Percentiles rank a stretch among this genome's conserved stretches.
Evolutionary conservation across 2,888 invertebrate species (phyloP).

Genomic region (Yponomeuta plumbellus): DNA sequence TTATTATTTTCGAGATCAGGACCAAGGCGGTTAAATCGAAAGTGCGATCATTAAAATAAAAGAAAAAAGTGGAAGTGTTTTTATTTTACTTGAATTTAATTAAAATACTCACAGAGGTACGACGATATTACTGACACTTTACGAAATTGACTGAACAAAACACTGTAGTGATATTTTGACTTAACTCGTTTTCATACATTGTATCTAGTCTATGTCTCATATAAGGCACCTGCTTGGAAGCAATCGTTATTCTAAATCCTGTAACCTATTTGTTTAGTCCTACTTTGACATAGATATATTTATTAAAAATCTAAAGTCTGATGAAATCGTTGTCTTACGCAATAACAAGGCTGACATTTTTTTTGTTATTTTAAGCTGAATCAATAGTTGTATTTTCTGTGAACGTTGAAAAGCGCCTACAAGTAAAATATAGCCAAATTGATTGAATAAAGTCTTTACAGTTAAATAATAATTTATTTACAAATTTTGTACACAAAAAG

Average conservation of each 20-base stretch:
- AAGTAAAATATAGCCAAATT: background rate
- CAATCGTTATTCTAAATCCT: constrained; percentile 37
- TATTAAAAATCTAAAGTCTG: background rate
- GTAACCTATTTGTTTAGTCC: background rate
- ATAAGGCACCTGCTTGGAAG: constrained; percentile 69
- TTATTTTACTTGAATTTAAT: too few relatives aligned
- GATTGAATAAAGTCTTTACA: background rate
- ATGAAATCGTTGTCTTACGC: too few relatives aligned
- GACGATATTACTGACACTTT: too few relatives aligned
- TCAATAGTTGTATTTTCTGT: background rate
- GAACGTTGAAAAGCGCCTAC: background rate
- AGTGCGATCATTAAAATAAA: too few relatives aligned
- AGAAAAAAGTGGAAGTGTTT: too few relatives aligned
- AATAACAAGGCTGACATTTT: background rate
- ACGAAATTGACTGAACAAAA: too few relatives aligned
- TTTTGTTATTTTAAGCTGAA: background rate
- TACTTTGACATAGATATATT: background rate
- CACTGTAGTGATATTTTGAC: too few relatives aligned
- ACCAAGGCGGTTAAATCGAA: too few relatives aligned
- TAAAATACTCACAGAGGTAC: too few relatives aligned
- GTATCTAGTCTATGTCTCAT: background rate
- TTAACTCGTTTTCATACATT: background rate
- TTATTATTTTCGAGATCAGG: too few relatives aligned
- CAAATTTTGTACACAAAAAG: background rate
- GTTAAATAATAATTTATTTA: constrained; percentile 2